Evolutionary conservation across 2,113 vertebrate species (phyloP), one percentile per base, ranked within the genome.

Genomic region (Lota lota): DNA sequence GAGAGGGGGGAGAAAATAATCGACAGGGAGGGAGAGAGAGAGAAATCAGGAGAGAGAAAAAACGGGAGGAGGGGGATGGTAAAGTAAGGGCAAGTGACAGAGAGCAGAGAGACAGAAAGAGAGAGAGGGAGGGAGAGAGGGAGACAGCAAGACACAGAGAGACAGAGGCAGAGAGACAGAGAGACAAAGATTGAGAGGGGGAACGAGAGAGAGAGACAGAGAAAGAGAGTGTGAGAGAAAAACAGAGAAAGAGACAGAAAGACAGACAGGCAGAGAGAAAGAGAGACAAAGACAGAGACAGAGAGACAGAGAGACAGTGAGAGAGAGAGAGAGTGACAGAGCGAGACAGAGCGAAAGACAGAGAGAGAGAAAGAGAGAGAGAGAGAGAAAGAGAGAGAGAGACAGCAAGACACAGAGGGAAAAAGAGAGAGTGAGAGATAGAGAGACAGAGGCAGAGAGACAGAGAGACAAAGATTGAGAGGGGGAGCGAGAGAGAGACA

Each of bases 281-380:
- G 85, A 83, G 83, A 75, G 69, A 83, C 78, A 80, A 74, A 81
- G 73, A 83, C 79, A 83, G 85, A 87, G 88, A 84, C 33, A 68
- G 64, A 60, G 64, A 28, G 60, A 53, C 64, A 28, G 59, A 62
- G 47, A n/a, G 67, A 28, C 33, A 40, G 19, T 22, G 63, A 40
- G 22, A 67, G 58, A 61, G n/a, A n/a, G n/a, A n/a, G 70, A 66
- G 40, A 51, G 40, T 56, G 61, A 64, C 63, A 50, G 8, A 66
- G n/a, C 63, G 16, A 18, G 50, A 76, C 56, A 79, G 58, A 33
- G 22, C 61, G 61, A 53, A 24, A 69, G 50, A 63, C 50, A 72
- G 40, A 63, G 54, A 33, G 61, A 54, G 58, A 66, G 67, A 64
- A 85, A n/a, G 85, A 82, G 81, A 83, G 54, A 40, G 40, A 22